These are phyloP conservation scores for Chrysolina oricalcia DNA, from an alignment of 2,888 invertebrate species.

Conservation along the genomic window DNA sequence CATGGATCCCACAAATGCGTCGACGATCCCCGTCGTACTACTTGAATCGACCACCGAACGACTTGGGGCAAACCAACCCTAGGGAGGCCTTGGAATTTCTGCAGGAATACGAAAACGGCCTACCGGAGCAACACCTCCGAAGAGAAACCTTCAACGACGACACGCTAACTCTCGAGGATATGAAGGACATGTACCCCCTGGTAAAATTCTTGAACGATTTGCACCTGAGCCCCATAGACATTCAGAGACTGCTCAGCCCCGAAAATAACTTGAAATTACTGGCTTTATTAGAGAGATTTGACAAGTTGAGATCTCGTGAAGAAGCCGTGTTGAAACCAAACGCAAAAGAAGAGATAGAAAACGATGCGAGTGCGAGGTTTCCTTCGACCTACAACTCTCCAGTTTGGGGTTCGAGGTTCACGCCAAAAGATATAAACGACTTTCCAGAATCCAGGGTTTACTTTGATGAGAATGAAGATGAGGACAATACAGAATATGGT, in stretches of 20 bases:
- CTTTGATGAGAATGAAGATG: constrained; percentile 72
- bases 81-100: constrained; percentile 64
- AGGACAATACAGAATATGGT: constrained; percentile 63
- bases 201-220: constrained; percentile 62
- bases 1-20: constrained; percentile 69
- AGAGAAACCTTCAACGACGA: constrained; percentile 25
- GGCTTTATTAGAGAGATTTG: constrained; percentile 58
- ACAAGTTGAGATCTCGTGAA: constrained; percentile 41
- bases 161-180: constrained; percentile 53
- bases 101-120: constrained; percentile 54
- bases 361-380: constrained; percentile 62
- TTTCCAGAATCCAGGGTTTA: constrained; percentile 76
- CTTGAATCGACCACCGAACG: constrained; percentile 50
- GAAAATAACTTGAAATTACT: constrained; percentile 59
- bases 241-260: constrained; percentile 62
- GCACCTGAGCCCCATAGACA: constrained; percentile 61
- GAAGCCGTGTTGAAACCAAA: constrained; percentile 35
- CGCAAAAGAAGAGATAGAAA: constrained; percentile 48
- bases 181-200: constrained; percentile 60
- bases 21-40: constrained; percentile 65
- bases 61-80: constrained; percentile 61
- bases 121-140: constrained; percentile 39
- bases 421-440: constrained; percentile 50
- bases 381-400: constrained; percentile 71
- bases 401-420: constrained; percentile 70